Conservation (phyloP, 2,888 invertebrate genomes). For the Xanthia icteritia region DNA sequence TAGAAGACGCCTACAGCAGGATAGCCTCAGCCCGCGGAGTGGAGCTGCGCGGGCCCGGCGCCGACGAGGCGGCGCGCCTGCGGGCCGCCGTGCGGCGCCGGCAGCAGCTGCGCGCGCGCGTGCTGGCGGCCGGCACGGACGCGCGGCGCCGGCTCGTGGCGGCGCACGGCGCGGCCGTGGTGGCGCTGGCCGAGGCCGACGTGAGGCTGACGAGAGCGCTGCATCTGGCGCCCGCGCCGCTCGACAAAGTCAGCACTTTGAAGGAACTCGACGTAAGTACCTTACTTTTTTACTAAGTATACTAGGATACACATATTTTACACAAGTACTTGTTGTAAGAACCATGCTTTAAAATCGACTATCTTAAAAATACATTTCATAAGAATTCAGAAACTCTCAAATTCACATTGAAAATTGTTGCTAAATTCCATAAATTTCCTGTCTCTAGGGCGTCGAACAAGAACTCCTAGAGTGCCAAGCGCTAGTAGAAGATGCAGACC, state of each 20-base stretch:
- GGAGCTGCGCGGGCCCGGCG: conserved; percentile 91
- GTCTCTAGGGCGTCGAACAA: conserved; percentile 79
- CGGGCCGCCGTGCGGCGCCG: conserved; percentile 92
- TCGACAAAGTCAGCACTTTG: conserved; percentile 82
- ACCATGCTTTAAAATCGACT: neutral
- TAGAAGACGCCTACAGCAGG: conserved; percentile 93
- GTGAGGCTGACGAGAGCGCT: conserved; percentile 93
- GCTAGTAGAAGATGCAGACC: conserved; percentile 82
- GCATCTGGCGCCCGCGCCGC: conserved; percentile 89
- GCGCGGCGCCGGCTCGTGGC: conserved; percentile 92
- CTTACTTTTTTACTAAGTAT: neutral
- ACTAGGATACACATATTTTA: neutral
- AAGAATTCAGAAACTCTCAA: neutral
- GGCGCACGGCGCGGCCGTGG: conserved; percentile 93
- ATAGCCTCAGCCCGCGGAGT: conserved; percentile 92
- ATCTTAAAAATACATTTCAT: neutral
- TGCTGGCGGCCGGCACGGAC: conserved; percentile 91
- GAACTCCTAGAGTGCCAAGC: conserved; percentile 83
- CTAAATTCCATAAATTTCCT: neutral
- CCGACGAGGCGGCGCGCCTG: conserved; percentile 92
- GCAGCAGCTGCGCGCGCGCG: conserved; percentile 91
- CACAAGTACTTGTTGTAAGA: neutral
- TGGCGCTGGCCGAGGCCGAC: conserved; percentile 93
- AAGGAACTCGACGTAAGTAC: conserved; percentile 87
- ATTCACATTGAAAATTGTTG: neutral